Conservation (phyloP, 2,797 vertebrate species). For the Ctenosaura bakeri region DNA sequence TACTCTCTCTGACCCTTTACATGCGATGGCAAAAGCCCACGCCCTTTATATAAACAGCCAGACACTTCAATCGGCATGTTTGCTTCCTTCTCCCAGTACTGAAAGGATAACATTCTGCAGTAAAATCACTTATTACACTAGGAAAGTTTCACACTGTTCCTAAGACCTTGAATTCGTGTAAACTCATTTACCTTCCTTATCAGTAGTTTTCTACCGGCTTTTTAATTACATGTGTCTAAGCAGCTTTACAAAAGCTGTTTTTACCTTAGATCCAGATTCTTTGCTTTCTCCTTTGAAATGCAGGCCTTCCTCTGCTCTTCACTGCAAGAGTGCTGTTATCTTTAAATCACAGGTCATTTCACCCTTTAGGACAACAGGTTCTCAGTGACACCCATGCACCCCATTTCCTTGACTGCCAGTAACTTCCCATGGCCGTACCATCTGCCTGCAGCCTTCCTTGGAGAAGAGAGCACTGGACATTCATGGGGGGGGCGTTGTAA, state of each 20-base stretch:
- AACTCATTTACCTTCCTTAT: background rate
- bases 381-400: background rate
- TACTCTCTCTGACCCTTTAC: background rate
- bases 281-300: background rate
- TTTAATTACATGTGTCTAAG: background rate
- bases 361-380: background rate
- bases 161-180: background rate
- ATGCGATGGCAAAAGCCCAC: background rate
- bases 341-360: background rate
- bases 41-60: slow-evolving; percentile 1
- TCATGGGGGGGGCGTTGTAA: too few species aligned
- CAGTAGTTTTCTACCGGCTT: background rate
- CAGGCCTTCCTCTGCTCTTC: background rate
- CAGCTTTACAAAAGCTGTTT: background rate
- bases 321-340: too few species aligned
- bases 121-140: background rate
- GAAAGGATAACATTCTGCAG: background rate
- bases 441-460: too few species aligned
- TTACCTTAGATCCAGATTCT: background rate
- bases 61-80: background rate
- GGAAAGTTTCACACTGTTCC: background rate
- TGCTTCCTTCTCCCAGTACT: background rate
- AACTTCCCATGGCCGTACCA: too few species aligned
- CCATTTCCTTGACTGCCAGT: too few species aligned
- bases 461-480: too few species aligned